Evolutionary conservation across 2,113 vertebrate species (phyloP).

Genomic region (Hypocryptadius cinnamomeus): DNA sequence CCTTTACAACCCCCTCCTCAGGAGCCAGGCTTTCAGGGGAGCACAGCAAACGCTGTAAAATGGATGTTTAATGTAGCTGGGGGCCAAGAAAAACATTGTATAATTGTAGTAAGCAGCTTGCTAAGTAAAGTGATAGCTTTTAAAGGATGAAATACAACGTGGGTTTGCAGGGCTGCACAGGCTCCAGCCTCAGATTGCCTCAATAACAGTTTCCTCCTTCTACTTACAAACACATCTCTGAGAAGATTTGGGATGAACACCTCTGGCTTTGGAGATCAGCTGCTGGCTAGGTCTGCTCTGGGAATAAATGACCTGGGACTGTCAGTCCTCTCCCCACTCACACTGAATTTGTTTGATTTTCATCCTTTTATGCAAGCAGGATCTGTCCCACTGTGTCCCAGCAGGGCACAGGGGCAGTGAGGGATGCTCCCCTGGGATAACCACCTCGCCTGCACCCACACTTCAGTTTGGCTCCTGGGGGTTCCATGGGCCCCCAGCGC

Average conservation of each 20-base stretch:
- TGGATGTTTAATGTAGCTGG: constrained; percentile 72
- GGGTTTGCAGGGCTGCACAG: constrained; percentile 45
- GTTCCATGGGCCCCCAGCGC: fast-evolving
- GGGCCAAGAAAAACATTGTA: constrained; percentile 75
- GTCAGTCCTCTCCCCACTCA: fast-evolving
- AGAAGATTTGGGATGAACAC: constrained; percentile 57
- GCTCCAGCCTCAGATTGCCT: constrained; percentile 61
- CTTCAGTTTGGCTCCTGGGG: not conserved
- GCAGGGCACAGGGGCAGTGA: fast-evolving
- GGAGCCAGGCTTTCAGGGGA: constrained; percentile 65
- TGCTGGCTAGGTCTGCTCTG: not conserved
- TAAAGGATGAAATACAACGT: constrained; percentile 67
- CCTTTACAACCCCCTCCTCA: constrained; percentile 52
- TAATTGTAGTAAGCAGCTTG: constrained; percentile 72
- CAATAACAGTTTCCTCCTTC: constrained; percentile 62
- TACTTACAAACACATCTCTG: constrained; percentile 55
- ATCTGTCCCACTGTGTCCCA: not conserved
- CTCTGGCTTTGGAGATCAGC: constrained; percentile 45
- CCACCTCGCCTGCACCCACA: fast-evolving
- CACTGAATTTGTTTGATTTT: not conserved
- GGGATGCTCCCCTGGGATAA: not conserved
- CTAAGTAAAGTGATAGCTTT: constrained; percentile 75
- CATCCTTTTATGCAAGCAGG: not conserved
- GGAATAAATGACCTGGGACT: not conserved
- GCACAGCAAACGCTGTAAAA: constrained; percentile 68